These are phyloP conservation scores for Hiodon tergisus DNA, from an alignment of 2,113 vertebrate genomes.

Conservation along the genomic window DNA sequence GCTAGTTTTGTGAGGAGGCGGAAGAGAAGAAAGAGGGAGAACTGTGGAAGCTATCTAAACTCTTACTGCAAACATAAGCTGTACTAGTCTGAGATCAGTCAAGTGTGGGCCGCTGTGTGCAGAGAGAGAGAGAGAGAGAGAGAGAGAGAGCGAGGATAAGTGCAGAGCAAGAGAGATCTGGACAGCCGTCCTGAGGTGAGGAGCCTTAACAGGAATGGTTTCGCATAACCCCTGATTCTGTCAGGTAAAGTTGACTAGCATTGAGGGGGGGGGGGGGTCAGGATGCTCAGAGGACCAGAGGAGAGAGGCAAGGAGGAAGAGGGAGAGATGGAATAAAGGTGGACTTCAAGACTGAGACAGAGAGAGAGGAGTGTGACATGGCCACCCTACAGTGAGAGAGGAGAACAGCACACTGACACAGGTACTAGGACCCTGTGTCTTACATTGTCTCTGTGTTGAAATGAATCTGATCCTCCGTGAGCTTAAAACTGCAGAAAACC, in stretches of 20 bases:
- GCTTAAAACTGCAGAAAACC: too few species aligned
- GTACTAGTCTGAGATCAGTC: not conserved
- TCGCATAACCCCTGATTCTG: too few species aligned
- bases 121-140: constrained; percentile 8
- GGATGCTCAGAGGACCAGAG: not conserved
- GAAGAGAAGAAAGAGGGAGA: constrained; percentile 6
- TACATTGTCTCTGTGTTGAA: too few species aligned
- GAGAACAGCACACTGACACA: constrained; percentile 16
- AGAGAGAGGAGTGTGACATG: constrained; percentile 5
- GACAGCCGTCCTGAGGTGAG: too few species aligned
- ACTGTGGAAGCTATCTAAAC: constrained; percentile 1
- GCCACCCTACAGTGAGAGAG: constrained; percentile 10
- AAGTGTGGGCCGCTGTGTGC: too few species aligned
- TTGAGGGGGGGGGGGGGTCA: not conserved
- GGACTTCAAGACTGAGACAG: not conserved
- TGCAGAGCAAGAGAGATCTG: constrained; percentile 10
- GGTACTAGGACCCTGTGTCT: constrained; percentile 13
- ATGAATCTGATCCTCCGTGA: too few species aligned
- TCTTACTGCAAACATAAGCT: constrained; percentile 13
- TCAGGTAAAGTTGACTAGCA: not conserved
- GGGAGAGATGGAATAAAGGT: not conserved
- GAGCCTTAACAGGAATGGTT: too few species aligned
- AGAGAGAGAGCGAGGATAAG: not conserved
- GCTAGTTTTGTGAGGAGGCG: not conserved
- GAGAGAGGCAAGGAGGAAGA: constrained; percentile 2